Base-by-base conservation (phyloP, 2,888 invertebrate genomes). In the Callinectes sapidus region DNA sequence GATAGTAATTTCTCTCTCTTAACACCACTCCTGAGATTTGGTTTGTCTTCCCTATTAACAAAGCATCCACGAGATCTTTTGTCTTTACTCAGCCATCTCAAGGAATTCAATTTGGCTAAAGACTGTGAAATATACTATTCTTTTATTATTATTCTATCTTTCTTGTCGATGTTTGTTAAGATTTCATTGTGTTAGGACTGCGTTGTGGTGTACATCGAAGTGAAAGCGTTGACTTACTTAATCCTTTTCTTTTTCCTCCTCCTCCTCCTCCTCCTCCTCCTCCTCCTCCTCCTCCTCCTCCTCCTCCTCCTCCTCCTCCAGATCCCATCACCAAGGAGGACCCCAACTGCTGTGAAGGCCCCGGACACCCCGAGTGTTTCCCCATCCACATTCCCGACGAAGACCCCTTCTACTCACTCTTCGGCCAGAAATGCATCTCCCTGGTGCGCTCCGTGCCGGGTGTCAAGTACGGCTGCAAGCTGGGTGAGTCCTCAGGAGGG, bases 391-490 rank as follows among this genome's bases (percentile, higher is more conserved):
- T 98, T 89, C 98, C 98, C 0, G 98, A 97, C 95, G 98, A 98
- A 95, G 98, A 98, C 95, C 98, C 98, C 95, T 98, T 98, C 97
- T 98, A 98, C 96, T 97, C 97, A 8, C 96, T 98, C 81, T 98
- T 97, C 96, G 97, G 97, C 95, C 97, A 98, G 90, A 97, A 97
- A 95, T 98, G 98, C 95, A 97, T 98, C 95, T 98, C 98, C 96
- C 98, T 98, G 95, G 98, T 98, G 18, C 96, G 98, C 95, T 98
- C 97, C 81, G 98, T 98, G 96, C 98, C 98, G 23, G 98, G 97
- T 1, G 97, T 97, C 16, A 96, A 98, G 95, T 98, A 98, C 90
- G 98, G 98, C 95, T 98, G 98, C 96, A 97, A 97, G 95, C 97
- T 98, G 95, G 98, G 97, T 97, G 96, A 96, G 96, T 95, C 91